Evolutionary conservation across 2,797 vertebrate genomes (phyloP).

Genomic region (Lagodon rhomboides): DNA sequence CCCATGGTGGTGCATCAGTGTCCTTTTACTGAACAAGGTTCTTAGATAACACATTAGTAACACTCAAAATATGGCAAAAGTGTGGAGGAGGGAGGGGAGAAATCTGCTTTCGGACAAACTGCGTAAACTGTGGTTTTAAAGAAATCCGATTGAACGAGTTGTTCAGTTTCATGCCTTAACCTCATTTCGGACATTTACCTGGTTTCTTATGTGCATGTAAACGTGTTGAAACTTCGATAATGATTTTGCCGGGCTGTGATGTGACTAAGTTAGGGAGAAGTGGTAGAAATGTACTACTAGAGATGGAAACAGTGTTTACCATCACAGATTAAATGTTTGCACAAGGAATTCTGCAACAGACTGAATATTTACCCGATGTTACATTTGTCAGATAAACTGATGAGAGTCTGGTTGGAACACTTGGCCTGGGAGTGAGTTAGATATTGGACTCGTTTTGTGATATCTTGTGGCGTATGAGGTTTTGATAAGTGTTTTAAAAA

Average conservation of each 20-base stretch:
- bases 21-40: neutral
- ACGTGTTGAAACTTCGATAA: slow-evolving; percentile 34
- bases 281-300: slow-evolving; percentile 19
- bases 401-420: slow-evolving; percentile 19
- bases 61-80: neutral
- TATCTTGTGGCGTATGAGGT: slow-evolving; percentile 43
- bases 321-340: slow-evolving; percentile 57
- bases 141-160: neutral
- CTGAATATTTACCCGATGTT: slow-evolving; percentile 49
- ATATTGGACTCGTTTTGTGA: slow-evolving; percentile 38
- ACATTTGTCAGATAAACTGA: slow-evolving; percentile 39
- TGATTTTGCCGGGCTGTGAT: slow-evolving; percentile 21
- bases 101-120: neutral
- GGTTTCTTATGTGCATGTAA: slow-evolving; percentile 63
- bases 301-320: slow-evolving; percentile 36
- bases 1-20: neutral
- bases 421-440: slow-evolving; percentile 29
- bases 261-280: slow-evolving; percentile 24
- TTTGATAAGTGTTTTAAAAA: slow-evolving; percentile 39
- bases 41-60: slow-evolving; percentile 1
- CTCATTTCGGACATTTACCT: slow-evolving; percentile 19
- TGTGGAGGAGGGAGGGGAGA: no score
- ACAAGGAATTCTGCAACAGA: slow-evolving; percentile 51
- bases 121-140: slow-evolving; percentile 2
- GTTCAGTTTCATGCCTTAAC: slow-evolving; percentile 41